phyloP scores from a whole-genome alignment of 2,888 invertebrate genomes.

The Yponomeuta cagnagella region DNA sequence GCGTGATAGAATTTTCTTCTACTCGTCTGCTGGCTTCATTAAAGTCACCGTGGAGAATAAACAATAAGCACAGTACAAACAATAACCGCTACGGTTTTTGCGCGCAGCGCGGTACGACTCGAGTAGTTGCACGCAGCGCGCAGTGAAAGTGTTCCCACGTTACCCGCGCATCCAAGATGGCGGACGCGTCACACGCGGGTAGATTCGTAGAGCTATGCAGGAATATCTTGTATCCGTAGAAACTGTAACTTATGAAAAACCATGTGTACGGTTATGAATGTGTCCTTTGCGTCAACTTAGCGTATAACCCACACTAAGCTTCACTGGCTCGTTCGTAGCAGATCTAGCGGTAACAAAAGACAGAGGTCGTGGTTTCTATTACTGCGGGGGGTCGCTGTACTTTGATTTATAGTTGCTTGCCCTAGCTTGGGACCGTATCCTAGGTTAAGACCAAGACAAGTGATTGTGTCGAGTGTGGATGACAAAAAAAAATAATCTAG shows the following conservation, averaged over 20 bases:
- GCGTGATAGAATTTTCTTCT: neutral
- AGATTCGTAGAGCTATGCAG: neutral
- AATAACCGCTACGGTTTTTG: neutral
- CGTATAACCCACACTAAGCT: neutral
- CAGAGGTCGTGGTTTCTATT: too few relatives aligned
- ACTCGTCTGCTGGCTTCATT: neutral
- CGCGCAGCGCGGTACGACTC: neutral
- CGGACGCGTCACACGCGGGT: neutral
- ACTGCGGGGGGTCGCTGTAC: too few relatives aligned
- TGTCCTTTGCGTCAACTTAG: neutral
- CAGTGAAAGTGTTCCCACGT: conserved; percentile 2
- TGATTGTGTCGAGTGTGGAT: too few relatives aligned
- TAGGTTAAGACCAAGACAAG: too few relatives aligned
- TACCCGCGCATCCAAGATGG: neutral
- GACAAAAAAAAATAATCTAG: neutral
- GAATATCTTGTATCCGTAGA: neutral
- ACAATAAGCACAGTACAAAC: neutral
- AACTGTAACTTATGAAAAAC: neutral
- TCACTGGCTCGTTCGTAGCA: too few relatives aligned
- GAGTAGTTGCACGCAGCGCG: neutral
- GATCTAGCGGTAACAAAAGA: too few relatives aligned
- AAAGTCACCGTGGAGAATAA: neutral
- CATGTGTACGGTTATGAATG: neutral
- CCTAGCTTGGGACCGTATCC: too few relatives aligned
- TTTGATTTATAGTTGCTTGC: too few relatives aligned